A percentile compares a stretch with the other conserved stretches of the same genome.
phyloP scores from a whole-genome alignment of 2,113 vertebrate genomes.

The Colossoma macropomum region DNA sequence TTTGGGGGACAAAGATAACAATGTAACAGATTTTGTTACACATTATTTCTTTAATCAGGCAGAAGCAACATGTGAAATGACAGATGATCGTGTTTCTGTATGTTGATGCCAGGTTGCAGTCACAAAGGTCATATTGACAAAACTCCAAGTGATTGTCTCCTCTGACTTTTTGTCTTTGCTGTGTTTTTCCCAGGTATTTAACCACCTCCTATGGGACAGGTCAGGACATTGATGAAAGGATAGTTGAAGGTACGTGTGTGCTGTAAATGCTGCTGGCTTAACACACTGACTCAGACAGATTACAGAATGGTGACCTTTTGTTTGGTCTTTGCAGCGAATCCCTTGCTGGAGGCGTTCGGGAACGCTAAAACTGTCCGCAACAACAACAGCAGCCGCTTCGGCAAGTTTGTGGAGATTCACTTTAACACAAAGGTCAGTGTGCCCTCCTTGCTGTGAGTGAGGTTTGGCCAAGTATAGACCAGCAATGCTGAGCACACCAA shows the following conservation, averaged over 20 bases:
- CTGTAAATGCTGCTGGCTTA: conserved; percentile 22
- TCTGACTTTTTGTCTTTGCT: background rate
- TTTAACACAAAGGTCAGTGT: conserved; percentile 92
- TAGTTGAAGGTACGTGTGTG: conserved; percentile 89
- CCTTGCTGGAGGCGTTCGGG: conserved; percentile 94
- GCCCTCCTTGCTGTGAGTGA: background rate
- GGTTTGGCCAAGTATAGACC: background rate
- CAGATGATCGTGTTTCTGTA: too few relatives aligned
- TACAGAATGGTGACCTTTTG: background rate
- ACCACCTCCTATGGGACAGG: conserved; percentile 94
- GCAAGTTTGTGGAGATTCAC: conserved; percentile 98
- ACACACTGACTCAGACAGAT: background rate
- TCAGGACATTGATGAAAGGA: conserved; percentile 97
- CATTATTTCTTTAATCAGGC: too few relatives aligned
- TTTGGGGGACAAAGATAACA: too few relatives aligned
- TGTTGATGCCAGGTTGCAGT: too few relatives aligned
- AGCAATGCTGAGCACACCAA: too few relatives aligned
- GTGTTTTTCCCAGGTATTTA: conserved; percentile 81
- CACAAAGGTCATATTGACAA: background rate
- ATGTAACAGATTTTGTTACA: too few relatives aligned
- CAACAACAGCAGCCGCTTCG: conserved; percentile 98
- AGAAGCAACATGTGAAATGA: too few relatives aligned
- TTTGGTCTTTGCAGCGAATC: conserved; percentile 82
- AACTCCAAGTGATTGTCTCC: background rate
- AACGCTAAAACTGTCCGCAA: conserved; percentile 98